phyloP scores from a whole-genome alignment of 2,797 vertebrate genomes.

The Bucorvus abyssinicus region DNA sequence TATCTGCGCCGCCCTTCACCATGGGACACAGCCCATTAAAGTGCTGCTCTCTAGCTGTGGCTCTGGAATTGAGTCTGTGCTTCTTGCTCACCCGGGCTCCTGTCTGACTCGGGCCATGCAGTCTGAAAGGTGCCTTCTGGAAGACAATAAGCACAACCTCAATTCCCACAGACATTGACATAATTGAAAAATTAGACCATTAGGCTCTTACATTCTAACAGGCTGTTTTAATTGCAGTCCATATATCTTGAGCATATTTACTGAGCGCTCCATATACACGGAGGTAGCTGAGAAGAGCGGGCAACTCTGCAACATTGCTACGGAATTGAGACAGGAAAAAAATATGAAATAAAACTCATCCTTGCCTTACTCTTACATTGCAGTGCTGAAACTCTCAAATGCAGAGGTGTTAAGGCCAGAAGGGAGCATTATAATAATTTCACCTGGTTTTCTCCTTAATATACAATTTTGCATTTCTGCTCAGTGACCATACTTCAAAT shows the following conservation, averaged over 20 bases:
- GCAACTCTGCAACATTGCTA: neutral
- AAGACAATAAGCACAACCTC: slow-evolving; percentile 28
- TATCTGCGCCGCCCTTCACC: neutral
- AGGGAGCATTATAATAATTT: neutral
- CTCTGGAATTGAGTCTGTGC: neutral
- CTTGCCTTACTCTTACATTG: neutral
- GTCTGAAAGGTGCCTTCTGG: slow-evolving; percentile 28
- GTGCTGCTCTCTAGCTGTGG: neutral
- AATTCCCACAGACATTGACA: slow-evolving; percentile 18
- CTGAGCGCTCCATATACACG: neutral
- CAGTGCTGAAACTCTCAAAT: neutral
- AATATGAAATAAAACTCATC: neutral
- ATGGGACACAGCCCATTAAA: neutral
- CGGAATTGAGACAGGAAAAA: neutral
- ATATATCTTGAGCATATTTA: slow-evolving; percentile 19
- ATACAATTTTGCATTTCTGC: neutral
- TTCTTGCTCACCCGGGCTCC: neutral
- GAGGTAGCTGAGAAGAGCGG: neutral
- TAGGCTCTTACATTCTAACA: slow-evolving; percentile 23
- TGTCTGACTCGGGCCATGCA: neutral
- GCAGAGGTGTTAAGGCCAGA: neutral
- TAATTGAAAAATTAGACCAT: slow-evolving; percentile 49
- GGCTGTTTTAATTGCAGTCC: slow-evolving; percentile 33
- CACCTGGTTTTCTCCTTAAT: neutral
- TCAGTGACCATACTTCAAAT: neutral